Evolutionary conservation across 2,797 vertebrate genomes (phyloP), one percentile per base, ranked within the genome.

Genomic region (Champsocephalus gunnari): DNA sequence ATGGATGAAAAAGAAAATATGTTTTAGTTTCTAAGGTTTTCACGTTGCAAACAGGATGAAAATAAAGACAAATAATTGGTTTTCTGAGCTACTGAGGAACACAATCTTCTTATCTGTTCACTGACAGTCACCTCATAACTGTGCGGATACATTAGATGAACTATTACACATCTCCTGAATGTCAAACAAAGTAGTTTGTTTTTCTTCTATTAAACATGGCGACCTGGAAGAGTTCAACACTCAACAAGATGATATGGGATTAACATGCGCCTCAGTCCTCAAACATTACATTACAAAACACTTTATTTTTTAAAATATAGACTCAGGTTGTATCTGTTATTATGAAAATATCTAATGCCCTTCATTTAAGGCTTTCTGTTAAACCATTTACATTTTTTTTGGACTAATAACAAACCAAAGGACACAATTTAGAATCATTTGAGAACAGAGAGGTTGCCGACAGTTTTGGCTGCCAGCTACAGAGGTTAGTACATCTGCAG

Each of bases 291-390:
- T 58, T 58, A 70, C 54, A 44, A 8, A 45, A 13, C 54, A 50
- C 12, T 5, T 62, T 28, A 5, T 14, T 49, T 32, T 32, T 5
- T 8, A n/a, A 14, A 16, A n/a, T n/a, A 3, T 38, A 9, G 12
- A 44, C 9, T 66, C 19, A 17, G 11, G 5, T 44, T 71, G 14
- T 34, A 45, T 70, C 24, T 16, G 56, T 50, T 3, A 28, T 32
- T 47, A 19, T 28, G 44, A 74, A 67, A 65, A 51, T 7, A 66
- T 60, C 4, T n/a, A 56, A 83, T 61, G 17, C 32, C 43, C 55
- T 48, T 57, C 9, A 58, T 21, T 73, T n/a, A 49, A 45, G 3
- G 3, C 34, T 16, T 16, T 6, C 14, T 62, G n/a, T 10, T 51
- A 50, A 7, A 19, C 7, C 5, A 1, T 12, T 47, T 1, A 9